Evolutionary conservation across 1,140 invertebrate genomes (phyloP), one percentile per base, ranked within the genome.

Genomic region (Acromyrmex charruanus): DNA sequence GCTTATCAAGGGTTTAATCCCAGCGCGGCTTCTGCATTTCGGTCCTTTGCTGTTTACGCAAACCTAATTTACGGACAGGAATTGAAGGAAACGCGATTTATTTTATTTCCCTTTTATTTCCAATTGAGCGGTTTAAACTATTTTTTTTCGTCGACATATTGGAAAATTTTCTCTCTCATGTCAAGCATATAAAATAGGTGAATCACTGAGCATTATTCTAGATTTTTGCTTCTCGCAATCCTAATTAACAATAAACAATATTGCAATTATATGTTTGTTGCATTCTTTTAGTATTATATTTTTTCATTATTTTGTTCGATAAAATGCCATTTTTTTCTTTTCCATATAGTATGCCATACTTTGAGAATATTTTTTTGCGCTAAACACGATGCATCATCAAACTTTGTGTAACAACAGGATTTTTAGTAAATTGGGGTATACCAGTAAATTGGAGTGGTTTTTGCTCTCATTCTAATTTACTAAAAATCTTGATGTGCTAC

Each of bases 31-130:
- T 81, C 31, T 61, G 25, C 80, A 28, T 61, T 58, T 84, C 55
- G 39, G 66, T 84, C 39, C 28, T 74, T 49, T 68, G 55, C 39
- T 61, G 39, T 84, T 84, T 84, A 84, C 39, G 55, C 69, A 63
- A 84, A 84, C 44, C 59, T 61, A 61, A 84, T 84, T 84, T 84
- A 28, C 80, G 71, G 35, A 66, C 55, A 84, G 25, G 25, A 16
- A 49, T 82, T 39, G 18, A 35, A 75, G 39, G 25, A 49, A 72
- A 82, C 44, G 39, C 69, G 59, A 65, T 82, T 88, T 44, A 69
- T 77, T 87, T 74, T 53, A 80, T 74, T 88, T 87, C 21, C 53
- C n/a, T n/a, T n/a, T n/a, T n/a, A n/a, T n/a, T 39, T 25, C 3
- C 61, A 87, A 39, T 58, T 2, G 68, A 86, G 66, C 31, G 66